These are phyloP conservation scores for Mythimna pallens DNA, from an alignment of 2,888 invertebrate species.

Conservation along the genomic window DNA sequence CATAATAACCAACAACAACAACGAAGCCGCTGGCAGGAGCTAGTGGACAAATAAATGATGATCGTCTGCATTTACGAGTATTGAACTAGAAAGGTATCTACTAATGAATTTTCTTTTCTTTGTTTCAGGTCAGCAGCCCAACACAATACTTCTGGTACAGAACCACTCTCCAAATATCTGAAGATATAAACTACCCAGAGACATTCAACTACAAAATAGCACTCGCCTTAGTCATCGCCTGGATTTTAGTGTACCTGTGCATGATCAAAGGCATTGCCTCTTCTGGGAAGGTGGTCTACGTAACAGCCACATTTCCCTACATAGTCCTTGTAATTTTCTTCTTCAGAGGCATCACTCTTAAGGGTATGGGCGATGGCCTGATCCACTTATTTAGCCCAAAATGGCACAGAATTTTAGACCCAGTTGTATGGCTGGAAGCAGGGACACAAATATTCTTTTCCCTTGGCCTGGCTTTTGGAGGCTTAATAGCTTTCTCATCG, in stretches of 20 bases:
- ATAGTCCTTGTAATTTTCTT: slow-evolving; percentile 98
- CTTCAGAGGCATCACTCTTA: slow-evolving; percentile 97
- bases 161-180: slow-evolving; percentile 96
- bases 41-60: not conserved
- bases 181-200: slow-evolving; percentile 96
- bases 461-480: slow-evolving; percentile 98
- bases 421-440: slow-evolving; percentile 99
- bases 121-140: slow-evolving; percentile 94
- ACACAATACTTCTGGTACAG: slow-evolving; percentile 99
- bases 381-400: slow-evolving; percentile 97
- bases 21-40: no score
- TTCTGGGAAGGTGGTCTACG: slow-evolving; percentile 98
- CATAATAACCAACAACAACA: no score
- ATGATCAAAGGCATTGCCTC: slow-evolving; percentile 99
- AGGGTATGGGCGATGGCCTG: slow-evolving; percentile 96
- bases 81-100: not conserved
- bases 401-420: slow-evolving; percentile 97
- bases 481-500: slow-evolving; percentile 98
- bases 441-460: slow-evolving; percentile 99
- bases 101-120: slow-evolving; percentile 59
- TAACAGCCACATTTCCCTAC: slow-evolving; percentile 99
- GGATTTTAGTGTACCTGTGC: slow-evolving; percentile 98
- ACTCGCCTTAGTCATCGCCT: slow-evolving; percentile 95
- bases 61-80: not conserved
- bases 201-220: slow-evolving; percentile 98